Evolutionary conservation across 1,140 invertebrate genomes (phyloP).

Genomic region (Carposina sasakii): DNA sequence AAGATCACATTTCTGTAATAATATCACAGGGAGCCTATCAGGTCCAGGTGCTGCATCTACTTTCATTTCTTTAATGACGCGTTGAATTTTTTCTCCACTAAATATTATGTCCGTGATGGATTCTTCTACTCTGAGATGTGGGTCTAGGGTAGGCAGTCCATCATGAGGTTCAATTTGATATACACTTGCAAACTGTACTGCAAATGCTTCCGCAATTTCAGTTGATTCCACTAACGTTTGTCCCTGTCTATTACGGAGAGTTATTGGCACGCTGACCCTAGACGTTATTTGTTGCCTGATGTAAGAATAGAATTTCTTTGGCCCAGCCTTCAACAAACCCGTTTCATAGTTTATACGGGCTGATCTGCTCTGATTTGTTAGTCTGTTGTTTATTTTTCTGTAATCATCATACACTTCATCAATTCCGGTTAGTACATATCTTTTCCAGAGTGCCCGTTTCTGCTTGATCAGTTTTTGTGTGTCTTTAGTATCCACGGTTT

Average conservation of each 20-base stretch:
- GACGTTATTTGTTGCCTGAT: background rate
- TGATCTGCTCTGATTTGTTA: background rate
- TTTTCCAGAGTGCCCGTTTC: background rate
- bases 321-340: background rate
- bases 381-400: slow-evolving; percentile 1
- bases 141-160: background rate
- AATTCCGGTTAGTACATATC: background rate
- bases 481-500: too few relatives aligned
- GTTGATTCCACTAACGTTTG: background rate
- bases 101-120: background rate
- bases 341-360: background rate
- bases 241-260: background rate
- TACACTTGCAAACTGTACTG: too few relatives aligned
- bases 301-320: background rate
- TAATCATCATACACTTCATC: background rate
- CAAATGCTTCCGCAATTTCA: background rate
- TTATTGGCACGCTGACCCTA: background rate
- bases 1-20: background rate
- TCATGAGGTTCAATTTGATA: background rate
- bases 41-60: background rate
- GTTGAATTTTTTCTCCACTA: background rate
- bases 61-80: background rate
- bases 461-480: background rate
- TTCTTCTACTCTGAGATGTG: background rate
- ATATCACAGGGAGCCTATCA: background rate